Evolutionary conservation across 2,888 invertebrate genomes (phyloP), one percentile per base, ranked within the genome.

Genomic region (Hirtodrosophila cameraria): DNA sequence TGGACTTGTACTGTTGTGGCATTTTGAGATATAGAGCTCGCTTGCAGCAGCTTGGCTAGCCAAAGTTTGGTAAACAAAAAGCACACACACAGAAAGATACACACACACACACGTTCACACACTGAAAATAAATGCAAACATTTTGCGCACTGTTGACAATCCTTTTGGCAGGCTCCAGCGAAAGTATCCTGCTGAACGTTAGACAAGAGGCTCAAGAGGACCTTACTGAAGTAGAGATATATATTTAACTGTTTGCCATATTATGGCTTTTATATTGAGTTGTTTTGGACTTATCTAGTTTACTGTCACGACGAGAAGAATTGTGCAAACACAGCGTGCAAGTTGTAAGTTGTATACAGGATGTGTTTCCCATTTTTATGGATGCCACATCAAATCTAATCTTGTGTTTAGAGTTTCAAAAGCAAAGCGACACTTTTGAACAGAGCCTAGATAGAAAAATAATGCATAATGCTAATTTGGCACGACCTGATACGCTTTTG

Each of bases 201-300:
- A 18, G 49, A 42, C 23, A 38, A 39, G 23, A 35, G 61, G 16
- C 61, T 23, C 35, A 28, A 23, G 13, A n/a, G 33, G 35, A 8
- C 11, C 3, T 11, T 13, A 30, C 12, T 48, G 41, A 33, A 18
- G 46, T 12, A 25, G 9, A 54, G 46, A 69, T 58, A 74, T 73
- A 52, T 59, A 61, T 74, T 75, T 85, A 79, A 83, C 80, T 75
- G 80, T 71, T 83, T 87, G 86, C 68, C 63, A 67, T 87, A 83
- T 83, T 83, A 87, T 87, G 86, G 87, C 86, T 83, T 83, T 83
- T 83, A 85, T 86, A 83, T 83, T 83, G 86, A 83, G 87, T 83
- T 87, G 82, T 87, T 83, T 86, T 83, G 83, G 86, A 76, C 86
- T 87, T 83, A 83, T 83, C 87, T 83, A 83, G 74, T 86, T 86